Evolutionary conservation across 2,888 invertebrate species (phyloP), one percentile per base, ranked within the genome.

Genomic region (Molorchus minor): DNA sequence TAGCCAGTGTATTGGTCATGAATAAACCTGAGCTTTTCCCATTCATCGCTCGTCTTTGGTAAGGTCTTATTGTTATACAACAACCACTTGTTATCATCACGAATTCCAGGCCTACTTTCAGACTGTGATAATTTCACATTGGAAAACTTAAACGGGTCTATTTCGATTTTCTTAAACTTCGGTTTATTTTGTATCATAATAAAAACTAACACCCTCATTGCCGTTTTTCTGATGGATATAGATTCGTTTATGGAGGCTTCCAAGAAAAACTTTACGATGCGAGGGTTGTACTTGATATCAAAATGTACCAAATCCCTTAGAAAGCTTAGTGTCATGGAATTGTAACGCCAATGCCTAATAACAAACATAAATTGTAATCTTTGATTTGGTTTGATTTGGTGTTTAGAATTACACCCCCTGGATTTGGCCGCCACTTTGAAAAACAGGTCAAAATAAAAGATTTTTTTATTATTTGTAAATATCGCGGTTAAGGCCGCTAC

Each of bases 311-410:
- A 82, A 71, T 87, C 84, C 1, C 86, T 84, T 5, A 95, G 80
- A 81, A 94, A 87, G 62, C 87, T 86, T 77, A 93, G 85, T 0
- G 89, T 89, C 78, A 94, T 85, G 65, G 88, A 85, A 47, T 89
- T 84, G 64, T 93, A 92, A 44, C 93, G 87, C 96, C 96, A 95
- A 76, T 92, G 92, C 16, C 91, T 89, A 72, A 43, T 80, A n/a
- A 56, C 19, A 2, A 45, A 45, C 3, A 45, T 25, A 45, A 47
- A 61, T n/a, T n/a, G n/a, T n/a, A n/a, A n/a, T n/a, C n/a, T n/a
- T n/a, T n/a, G n/a, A n/a, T n/a, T n/a, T n/a, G n/a, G n/a, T n/a
- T n/a, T n/a, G n/a, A n/a, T n/a, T n/a, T n/a, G n/a, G n/a, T n/a
- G n/a, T n/a, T n/a, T n/a, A n/a, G n/a, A n/a, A n/a, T n/a, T n/a